Conservation (phyloP, 2,113 vertebrate species). For the Pterocles burchelli region DNA sequence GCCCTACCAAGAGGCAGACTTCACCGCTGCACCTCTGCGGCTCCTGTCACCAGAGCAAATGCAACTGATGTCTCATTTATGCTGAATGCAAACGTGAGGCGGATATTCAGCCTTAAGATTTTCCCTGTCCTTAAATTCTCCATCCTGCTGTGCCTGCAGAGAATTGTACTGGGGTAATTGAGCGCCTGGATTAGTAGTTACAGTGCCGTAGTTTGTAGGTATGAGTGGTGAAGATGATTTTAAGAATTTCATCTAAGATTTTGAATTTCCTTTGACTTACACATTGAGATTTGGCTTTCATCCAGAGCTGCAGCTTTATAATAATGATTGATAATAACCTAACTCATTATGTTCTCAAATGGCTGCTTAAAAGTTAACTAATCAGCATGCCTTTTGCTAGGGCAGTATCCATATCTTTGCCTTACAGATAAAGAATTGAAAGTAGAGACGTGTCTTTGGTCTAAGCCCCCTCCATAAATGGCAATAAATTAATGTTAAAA, state of each 20-base stretch:
- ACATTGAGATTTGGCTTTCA: not conserved
- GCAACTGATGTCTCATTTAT: conserved; percentile 14
- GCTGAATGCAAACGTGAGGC: not conserved
- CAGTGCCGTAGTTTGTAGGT: not conserved
- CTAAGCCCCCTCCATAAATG: not conserved
- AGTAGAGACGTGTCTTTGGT: not conserved
- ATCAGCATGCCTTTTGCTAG: not conserved
- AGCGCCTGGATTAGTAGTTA: not conserved
- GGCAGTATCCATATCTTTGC: not conserved
- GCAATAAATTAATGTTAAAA: not conserved
- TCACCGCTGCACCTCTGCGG: not conserved
- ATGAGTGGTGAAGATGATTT: not conserved
- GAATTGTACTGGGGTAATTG: not conserved
- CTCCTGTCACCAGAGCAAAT: not conserved
- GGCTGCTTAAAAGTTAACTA: not conserved
- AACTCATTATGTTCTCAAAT: not conserved
- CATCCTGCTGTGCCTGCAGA: not conserved
- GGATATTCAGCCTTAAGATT: not conserved
- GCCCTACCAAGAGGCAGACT: not conserved
- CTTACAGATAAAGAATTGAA: not conserved
- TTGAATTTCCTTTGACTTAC: not conserved
- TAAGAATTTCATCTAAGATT: not conserved
- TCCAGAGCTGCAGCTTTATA: not conserved
- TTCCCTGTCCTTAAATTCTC: not conserved
- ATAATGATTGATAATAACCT: not conserved